Evolutionary conservation across 2,113 vertebrate species (phyloP).

Genomic region (Podarcis muralis): DNA sequence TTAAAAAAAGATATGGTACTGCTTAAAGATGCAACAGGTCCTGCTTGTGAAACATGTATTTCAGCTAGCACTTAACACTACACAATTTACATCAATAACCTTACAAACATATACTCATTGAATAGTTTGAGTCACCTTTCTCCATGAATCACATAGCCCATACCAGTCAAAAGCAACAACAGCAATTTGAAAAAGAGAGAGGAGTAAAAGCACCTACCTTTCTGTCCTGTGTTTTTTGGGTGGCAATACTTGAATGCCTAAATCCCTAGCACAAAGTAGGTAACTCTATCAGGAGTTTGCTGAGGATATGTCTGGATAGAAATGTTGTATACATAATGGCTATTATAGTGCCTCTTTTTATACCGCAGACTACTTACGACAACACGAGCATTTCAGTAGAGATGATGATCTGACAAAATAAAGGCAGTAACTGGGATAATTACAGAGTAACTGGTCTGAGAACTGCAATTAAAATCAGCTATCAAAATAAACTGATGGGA

Average conservation of each 20-base stretch:
- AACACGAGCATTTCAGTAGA: not conserved
- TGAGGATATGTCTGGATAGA: not conserved
- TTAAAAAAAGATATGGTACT: not conserved
- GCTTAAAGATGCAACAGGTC: not conserved
- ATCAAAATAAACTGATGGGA: not conserved
- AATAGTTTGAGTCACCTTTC: not conserved
- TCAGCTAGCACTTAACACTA: slow-evolving; percentile 13
- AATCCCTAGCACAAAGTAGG: not conserved
- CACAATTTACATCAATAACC: slow-evolving; percentile 30
- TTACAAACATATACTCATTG: slow-evolving; percentile 13
- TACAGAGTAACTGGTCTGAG: not conserved
- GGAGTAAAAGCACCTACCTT: slow-evolving; percentile 6
- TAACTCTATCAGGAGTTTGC: not conserved
- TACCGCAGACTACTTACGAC: not conserved
- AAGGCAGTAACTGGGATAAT: not conserved
- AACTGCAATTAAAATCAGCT: not conserved
- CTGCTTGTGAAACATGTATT: not conserved
- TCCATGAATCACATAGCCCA: not conserved
- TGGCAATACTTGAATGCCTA: not conserved
- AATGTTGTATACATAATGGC: not conserved
- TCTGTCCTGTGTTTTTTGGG: not conserved
- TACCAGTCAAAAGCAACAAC: not conserved
- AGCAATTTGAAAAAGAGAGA: not conserved
- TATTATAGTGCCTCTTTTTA: not conserved
- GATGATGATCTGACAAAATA: not conserved